phyloP scores from a whole-genome alignment of 2,888 invertebrate genomes.

The Ophion costatus region DNA sequence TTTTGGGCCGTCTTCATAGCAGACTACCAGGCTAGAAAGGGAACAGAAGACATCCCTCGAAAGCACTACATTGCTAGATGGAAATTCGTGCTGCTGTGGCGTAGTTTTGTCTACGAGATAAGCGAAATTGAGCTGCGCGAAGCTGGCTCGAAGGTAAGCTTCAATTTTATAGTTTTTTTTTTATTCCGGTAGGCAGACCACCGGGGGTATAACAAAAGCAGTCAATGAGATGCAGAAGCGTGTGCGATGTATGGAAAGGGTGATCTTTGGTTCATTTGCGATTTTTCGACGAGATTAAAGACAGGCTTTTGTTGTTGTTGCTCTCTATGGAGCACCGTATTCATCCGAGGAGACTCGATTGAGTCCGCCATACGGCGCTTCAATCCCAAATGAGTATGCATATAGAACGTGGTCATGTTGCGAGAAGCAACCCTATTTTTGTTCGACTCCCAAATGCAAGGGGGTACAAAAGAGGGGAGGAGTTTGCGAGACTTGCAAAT shows the following conservation, averaged over 20 bases:
- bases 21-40: too few relatives aligned
- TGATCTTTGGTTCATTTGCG: constrained; percentile 25
- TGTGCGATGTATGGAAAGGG: constrained; percentile 16
- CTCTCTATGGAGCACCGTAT: not conserved
- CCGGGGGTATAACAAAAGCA: not conserved
- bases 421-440: constrained; percentile 25
- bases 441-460: constrained; percentile 10
- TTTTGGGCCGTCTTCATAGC: not conserved
- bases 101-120: too few relatives aligned
- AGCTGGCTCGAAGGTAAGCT: not conserved
- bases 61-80: too few relatives aligned
- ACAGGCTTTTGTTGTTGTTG: not conserved
- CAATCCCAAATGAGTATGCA: constrained; percentile 49
- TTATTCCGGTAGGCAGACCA: not conserved
- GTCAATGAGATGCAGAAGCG: constrained; percentile 27
- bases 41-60: too few relatives aligned
- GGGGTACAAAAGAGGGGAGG: not conserved
- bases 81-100: too few relatives aligned
- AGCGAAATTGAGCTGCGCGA: too few relatives aligned
- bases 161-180: not conserved
- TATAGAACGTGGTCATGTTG: not conserved
- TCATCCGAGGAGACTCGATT: constrained; percentile 23
- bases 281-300: constrained; percentile 44
- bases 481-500: constrained; percentile 58
- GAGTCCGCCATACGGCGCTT: constrained; percentile 38